phyloP scores from a whole-genome alignment of 2,797 vertebrate species.

The Pristis pectinata region DNA sequence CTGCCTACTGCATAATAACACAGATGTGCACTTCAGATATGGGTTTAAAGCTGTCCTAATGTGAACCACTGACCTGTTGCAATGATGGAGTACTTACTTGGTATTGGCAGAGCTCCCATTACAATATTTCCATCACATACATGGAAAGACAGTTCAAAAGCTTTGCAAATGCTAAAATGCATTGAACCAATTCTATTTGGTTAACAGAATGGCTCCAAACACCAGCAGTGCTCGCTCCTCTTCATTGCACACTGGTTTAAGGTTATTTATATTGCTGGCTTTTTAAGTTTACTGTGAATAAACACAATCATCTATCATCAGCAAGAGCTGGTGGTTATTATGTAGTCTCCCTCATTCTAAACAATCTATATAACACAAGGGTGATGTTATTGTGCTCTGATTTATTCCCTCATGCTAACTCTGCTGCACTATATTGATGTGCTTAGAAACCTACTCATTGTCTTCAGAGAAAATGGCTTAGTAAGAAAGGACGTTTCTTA shows the following conservation, averaged over 20 bases:
- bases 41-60: background rate
- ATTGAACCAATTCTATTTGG: background rate
- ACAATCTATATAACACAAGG: background rate
- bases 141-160: background rate
- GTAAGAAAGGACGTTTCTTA: background rate
- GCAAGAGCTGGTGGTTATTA: background rate
- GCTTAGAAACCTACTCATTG: background rate
- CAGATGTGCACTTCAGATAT: background rate
- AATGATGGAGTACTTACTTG: background rate
- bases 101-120: background rate
- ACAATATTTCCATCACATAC: background rate
- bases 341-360: background rate
- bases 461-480: background rate
- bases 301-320: slow-evolving; percentile 11
- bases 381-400: background rate
- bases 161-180: background rate
- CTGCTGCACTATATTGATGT: background rate
- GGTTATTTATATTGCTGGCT: background rate
- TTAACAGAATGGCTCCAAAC: background rate
- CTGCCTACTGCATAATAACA: background rate
- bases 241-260: too few species aligned
- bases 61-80: background rate
- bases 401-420: slow-evolving; percentile 2
- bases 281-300: slow-evolving; percentile 29
- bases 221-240: background rate